These are phyloP conservation scores for Axea sp. DNA, from an alignment of 2,888 invertebrate genomes.

Conservation along the genomic window DNA sequence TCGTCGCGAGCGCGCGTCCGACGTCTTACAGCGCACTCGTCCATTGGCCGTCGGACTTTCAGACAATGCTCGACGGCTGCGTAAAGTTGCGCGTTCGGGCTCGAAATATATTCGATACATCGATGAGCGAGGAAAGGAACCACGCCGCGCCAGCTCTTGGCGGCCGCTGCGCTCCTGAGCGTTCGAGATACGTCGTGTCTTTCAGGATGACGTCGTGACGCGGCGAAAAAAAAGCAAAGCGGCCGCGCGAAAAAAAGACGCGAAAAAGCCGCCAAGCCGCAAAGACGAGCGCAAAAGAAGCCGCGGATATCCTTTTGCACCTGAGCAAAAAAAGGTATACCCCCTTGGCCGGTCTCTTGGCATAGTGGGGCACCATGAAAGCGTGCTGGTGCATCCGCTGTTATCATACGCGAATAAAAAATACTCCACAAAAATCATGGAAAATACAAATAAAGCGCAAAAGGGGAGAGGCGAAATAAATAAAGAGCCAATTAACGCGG, in stretches of 20 bases:
- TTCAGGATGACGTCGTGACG: slow-evolving; percentile 73
- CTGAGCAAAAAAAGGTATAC: slow-evolving; percentile 76
- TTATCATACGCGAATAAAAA: slow-evolving; percentile 67
- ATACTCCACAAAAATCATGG: slow-evolving; percentile 35
- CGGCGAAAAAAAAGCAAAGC: slow-evolving; percentile 6
- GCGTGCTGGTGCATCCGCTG: slow-evolving; percentile 72
- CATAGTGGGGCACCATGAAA: slow-evolving; percentile 76
- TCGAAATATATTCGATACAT: slow-evolving; percentile 69
- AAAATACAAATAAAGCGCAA: slow-evolving; percentile 47
- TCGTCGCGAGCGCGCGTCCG: slow-evolving; percentile 72
- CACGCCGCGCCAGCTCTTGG: slow-evolving; percentile 67
- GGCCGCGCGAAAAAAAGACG: slow-evolving; percentile 42
- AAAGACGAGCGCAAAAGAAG: slow-evolving; percentile 68
- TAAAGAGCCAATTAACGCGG: slow-evolving; percentile 34
- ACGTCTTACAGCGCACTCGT: slow-evolving; percentile 68
- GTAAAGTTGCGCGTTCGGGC: slow-evolving; percentile 52
- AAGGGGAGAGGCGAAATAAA: slow-evolving; percentile 36
- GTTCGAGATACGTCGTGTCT: slow-evolving; percentile 76
- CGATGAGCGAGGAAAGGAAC: slow-evolving; percentile 63
- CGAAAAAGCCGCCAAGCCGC: slow-evolving; percentile 50
- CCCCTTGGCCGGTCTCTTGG: slow-evolving; percentile 79
- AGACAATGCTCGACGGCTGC: slow-evolving; percentile 61
- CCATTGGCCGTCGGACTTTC: slow-evolving; percentile 69
- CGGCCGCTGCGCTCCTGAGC: slow-evolving; percentile 72
- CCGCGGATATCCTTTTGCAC: slow-evolving; percentile 66